A percentile compares a stretch with the other conserved stretches of the same genome.
Evolutionary conservation across 1,140 invertebrate genomes (phyloP).

Genomic region (Papilio polyxenes): DNA sequence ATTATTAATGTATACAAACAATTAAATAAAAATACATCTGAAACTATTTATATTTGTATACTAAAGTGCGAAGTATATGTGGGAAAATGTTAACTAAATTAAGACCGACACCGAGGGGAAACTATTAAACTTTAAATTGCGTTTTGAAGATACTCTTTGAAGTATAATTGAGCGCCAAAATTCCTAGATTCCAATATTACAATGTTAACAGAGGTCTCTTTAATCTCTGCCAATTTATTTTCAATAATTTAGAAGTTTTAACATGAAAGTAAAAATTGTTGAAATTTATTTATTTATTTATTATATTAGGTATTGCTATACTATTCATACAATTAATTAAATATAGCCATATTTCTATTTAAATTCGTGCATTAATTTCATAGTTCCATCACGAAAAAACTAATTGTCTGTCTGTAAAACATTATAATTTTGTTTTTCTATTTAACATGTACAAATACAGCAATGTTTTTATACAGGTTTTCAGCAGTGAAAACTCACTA

Average conservation of each 20-base stretch:
- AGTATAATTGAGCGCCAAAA: conserved; percentile 1
- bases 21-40: neutral
- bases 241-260: neutral
- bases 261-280: neutral
- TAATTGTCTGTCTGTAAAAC: no score
- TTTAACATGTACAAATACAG: no score
- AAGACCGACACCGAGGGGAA: neutral
- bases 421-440: no score
- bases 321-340: no score
- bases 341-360: no score
- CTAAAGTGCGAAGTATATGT: neutral
- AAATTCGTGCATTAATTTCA: no score
- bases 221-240: neutral
- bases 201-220: neutral
- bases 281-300: neutral
- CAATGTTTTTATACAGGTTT: neutral
- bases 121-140: conserved; percentile 25
- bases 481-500: neutral
- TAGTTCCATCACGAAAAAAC: no score
- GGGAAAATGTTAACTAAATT: conserved; percentile 9
- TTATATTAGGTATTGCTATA: no score
- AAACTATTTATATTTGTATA: neutral
- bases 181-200: neutral
- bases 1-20: neutral
- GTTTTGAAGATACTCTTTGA: conserved; percentile 17